A percentile compares a stretch with the other conserved stretches of the same genome.
These are phyloP conservation scores for Neosilurus mollespiculum DNA, from an alignment of 2,797 vertebrate species.

Conservation along the genomic window DNA sequence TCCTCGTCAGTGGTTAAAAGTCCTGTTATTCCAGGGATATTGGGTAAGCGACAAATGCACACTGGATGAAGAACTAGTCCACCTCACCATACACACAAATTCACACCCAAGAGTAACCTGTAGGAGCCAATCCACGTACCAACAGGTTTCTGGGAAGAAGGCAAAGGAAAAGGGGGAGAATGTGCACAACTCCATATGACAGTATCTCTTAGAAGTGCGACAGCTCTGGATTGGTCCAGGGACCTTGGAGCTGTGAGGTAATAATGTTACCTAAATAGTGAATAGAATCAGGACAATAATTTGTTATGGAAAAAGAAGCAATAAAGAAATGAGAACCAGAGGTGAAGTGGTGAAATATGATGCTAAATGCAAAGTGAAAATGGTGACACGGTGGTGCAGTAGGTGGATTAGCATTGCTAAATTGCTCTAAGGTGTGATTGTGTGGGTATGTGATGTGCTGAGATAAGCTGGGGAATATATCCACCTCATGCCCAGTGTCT, in stretches of 20 bases:
- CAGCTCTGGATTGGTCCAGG: neutral
- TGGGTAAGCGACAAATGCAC: neutral
- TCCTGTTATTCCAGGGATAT: neutral
- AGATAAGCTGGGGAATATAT: neutral
- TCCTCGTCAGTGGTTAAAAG: neutral
- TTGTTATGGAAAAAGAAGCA: neutral
- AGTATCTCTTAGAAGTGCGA: neutral
- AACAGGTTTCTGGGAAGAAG: neutral
- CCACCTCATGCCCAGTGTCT: neutral
- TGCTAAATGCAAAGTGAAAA: neutral
- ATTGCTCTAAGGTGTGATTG: neutral
- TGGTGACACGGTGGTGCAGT: neutral
- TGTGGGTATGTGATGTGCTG: neutral
- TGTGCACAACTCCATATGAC: slow-evolving; percentile 1
- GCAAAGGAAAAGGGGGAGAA: neutral
- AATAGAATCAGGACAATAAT: neutral
- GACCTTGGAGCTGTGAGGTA: neutral
- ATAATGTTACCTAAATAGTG: neutral
- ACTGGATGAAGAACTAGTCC: neutral
- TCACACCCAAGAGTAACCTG: neutral
- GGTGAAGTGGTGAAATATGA: neutral
- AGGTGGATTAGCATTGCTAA: slow-evolving; percentile 4
- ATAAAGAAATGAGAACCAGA: no score
- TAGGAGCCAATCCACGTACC: neutral
- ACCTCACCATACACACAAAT: neutral